Evolutionary conservation across 1,140 invertebrate species (phyloP).

Genomic region (Frieseomelitta varia): DNA sequence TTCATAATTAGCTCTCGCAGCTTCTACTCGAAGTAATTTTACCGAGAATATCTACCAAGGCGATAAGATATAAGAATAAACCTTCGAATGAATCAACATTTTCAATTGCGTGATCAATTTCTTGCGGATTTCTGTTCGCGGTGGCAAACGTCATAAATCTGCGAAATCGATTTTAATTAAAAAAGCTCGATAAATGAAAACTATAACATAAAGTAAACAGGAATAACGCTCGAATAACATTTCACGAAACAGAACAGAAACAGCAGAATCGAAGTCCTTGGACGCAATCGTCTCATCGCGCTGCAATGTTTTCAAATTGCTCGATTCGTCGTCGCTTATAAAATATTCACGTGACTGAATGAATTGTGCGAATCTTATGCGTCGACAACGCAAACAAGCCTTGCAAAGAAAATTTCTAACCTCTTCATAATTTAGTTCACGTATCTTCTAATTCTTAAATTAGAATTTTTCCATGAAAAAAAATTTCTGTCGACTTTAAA

Average conservation of each 20-base stretch:
- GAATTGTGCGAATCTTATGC: slow-evolving; percentile 4
- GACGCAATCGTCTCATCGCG: background rate
- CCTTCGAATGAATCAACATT: background rate
- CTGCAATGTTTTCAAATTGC: slow-evolving; percentile 16
- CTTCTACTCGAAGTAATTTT: background rate
- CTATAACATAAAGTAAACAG: background rate
- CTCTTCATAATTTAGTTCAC: no score
- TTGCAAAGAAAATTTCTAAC: no score
- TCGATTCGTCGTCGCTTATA: slow-evolving; percentile 21
- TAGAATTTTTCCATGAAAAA: no score
- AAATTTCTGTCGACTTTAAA: background rate
- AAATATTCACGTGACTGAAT: slow-evolving; percentile 10
- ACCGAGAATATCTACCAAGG: background rate
- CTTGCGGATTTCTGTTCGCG: background rate
- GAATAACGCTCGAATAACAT: background rate
- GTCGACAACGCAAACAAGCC: background rate
- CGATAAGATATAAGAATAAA: background rate
- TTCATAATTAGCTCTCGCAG: background rate
- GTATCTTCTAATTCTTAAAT: background rate
- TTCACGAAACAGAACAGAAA: slow-evolving; percentile 6
- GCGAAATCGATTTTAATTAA: background rate
- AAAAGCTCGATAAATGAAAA: background rate
- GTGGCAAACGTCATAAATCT: background rate
- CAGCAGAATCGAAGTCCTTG: slow-evolving; percentile 1
- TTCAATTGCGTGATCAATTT: background rate